A percentile compares a stretch with the other conserved stretches of the same genome.
Evolutionary conservation across 1,140 invertebrate species (phyloP).

Genomic region (Diorhabda elongata): DNA sequence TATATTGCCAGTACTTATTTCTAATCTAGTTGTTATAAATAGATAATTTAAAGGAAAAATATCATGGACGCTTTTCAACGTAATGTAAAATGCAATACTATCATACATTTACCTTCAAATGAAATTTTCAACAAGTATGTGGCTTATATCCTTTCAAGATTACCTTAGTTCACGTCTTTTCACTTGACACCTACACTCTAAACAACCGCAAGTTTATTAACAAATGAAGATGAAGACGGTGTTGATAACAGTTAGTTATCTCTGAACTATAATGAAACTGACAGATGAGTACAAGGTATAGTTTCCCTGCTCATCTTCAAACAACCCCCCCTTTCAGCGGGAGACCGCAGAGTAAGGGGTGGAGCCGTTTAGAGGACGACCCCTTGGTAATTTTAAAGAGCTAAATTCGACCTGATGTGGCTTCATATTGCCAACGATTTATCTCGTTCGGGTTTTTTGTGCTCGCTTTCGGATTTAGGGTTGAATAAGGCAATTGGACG

Average conservation of each 20-base stretch:
- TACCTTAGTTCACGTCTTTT: too few relatives aligned
- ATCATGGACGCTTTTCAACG: too few relatives aligned
- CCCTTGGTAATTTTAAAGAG: slow-evolving; percentile 13
- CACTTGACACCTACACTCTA: too few relatives aligned
- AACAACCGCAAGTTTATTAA: slow-evolving; percentile 25
- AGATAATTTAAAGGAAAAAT: too few relatives aligned
- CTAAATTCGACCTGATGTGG: not conserved
- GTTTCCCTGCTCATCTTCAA: slow-evolving; percentile 36
- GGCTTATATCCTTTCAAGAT: too few relatives aligned
- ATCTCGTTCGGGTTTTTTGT: not conserved
- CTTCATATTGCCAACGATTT: not conserved
- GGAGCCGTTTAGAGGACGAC: slow-evolving; percentile 30
- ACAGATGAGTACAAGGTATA: slow-evolving; percentile 33
- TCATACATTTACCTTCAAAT: too few relatives aligned
- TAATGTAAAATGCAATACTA: too few relatives aligned
- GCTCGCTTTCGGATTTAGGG: too few relatives aligned
- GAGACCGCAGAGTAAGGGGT: slow-evolving; percentile 23
- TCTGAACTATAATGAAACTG: slow-evolving; percentile 34
- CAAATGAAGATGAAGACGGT: slow-evolving; percentile 32
- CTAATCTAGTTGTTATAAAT: too few relatives aligned
- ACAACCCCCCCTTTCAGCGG: slow-evolving; percentile 32
- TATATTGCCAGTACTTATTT: too few relatives aligned
- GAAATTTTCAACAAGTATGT: too few relatives aligned
- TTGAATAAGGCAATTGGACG: too few relatives aligned
- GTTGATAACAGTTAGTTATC: slow-evolving; percentile 34